A percentile compares a stretch with the other conserved stretches of the same genome.
Conservation (phyloP, 2,888 invertebrate species). For the Acanthopleura granulata region DNA sequence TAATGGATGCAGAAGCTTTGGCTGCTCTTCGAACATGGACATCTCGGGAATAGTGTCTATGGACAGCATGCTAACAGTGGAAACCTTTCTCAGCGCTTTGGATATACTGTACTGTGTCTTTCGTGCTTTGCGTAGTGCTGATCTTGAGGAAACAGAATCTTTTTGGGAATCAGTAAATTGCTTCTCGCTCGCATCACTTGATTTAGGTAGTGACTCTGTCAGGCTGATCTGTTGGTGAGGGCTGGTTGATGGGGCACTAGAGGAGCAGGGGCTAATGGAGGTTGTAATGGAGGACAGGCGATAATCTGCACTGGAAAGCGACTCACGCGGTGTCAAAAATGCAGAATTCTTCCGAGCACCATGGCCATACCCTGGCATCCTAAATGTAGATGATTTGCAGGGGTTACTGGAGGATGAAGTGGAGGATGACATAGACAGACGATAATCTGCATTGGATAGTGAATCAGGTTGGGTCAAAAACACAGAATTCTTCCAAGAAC, state of each 20-base stretch:
- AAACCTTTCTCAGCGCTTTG: constrained; percentile 2
- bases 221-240: neutral
- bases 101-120: neutral
- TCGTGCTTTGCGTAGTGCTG: neutral
- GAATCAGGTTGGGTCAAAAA: too few relatives aligned
- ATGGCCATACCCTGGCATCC: too few relatives aligned
- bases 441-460: neutral
- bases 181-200: neutral
- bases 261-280: too few relatives aligned
- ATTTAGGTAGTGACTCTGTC: neutral
- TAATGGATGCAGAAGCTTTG: neutral
- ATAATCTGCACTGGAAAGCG: neutral
- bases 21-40: neutral
- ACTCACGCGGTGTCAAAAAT: neutral
- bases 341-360: neutral
- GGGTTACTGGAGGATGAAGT: neutral
- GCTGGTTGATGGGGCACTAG: neutral
- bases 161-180: too few relatives aligned
- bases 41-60: constrained; percentile 18
- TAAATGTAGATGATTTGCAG: too few relatives aligned
- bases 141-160: neutral
- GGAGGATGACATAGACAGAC: neutral
- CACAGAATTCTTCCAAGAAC: too few relatives aligned
- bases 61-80: constrained; percentile 16
- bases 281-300: neutral